Evolutionary conservation across 2,888 invertebrate genomes (phyloP), one percentile per base, ranked within the genome.

Genomic region (Rugalucina vietnamica): DNA sequence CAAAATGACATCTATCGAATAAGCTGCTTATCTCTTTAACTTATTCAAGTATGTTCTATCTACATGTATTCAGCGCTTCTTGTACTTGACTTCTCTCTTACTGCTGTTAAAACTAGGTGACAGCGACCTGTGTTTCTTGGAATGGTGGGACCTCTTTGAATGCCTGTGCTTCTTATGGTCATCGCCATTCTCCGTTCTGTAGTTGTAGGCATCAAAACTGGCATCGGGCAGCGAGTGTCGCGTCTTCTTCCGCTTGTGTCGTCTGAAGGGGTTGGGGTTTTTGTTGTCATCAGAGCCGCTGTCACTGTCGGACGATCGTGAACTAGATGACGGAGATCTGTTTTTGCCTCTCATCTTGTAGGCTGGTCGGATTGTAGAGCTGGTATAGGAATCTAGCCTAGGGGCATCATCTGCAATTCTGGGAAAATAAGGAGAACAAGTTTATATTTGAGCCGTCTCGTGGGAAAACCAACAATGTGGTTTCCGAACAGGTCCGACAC

Each of bases 361-460:
- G 4, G 81, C 84, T 49, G 87, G 72, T 69, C 54, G 71, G 18
- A 87, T 60, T 37, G 32, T 43, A 5, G 60, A 32, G 60, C 82
- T 86, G 1, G 77, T 37, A 21, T 72, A 76, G 50, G 81, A 81
- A 49, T 86, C 88, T 43, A 91, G 80, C 65, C 92, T 84, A 37
- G 93, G 93, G 10, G 93, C 93, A 91, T 92, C 91, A 84, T 91
- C 91, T 79, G 89, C 85, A 21, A 92, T 91, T 74, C 93, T 91
- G 79, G 39, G 81, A 84, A 49, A 18, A 36, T n/a, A 21, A 43
- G n/a, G n/a, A n/a, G n/a, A n/a, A n/a, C n/a, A n/a, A n/a, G n/a
- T n/a, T n/a, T n/a, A n/a, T n/a, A n/a, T n/a, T n/a, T n/a, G n/a
- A n/a, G n/a, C n/a, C n/a, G n/a, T n/a, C n/a, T n/a, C n/a, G n/a